Evolutionary conservation across 2,888 invertebrate species (phyloP), one percentile per base, ranked within the genome.

Genomic region (Ennomos quercinarius): DNA sequence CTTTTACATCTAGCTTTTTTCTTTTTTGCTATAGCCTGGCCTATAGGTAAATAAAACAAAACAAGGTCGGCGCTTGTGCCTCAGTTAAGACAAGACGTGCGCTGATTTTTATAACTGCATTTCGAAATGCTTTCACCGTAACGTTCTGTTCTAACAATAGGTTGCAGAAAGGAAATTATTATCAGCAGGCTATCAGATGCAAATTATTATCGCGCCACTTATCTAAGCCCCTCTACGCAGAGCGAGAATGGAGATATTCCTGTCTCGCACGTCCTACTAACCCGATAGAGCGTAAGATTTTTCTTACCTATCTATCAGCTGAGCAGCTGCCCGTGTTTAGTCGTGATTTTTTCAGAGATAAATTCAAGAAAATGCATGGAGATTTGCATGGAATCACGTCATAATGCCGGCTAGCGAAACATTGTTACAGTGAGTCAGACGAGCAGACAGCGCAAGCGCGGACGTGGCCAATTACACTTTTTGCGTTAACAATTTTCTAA

Each of bases 181-280:
- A 88, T 85, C 87, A 83, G 72, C 72, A 70, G 61, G 69, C 78
- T 86, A 88, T 89, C 89, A 84, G 86, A 91, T 89, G 88, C 85
- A 89, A 89, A 90, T 59, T 47, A 46, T 87, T 78, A 83, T 83
- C 82, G 77, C 73, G 78, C 82, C 80, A 84, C 79, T 87, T 89
- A 88, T 87, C 87, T 81, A 80, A 78, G 72, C 88, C 89, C 90
- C 89, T 81, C 81, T 72, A 64, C 78, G 62, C 67, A 75, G 83
- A 89, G 74, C 58, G 82, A 74, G 86, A 86, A 6, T 58, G 67
- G 10, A 11, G 40, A 57, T 71, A 78, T 80, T 71, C 69, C 36
- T 58, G 70, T 86, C 82, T 80, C 87, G 66, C 48, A 78, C 83
- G 89, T 74, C 87, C 89, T 74, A 91, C 85, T 87, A 91, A 90